Evolutionary conservation across 2,797 vertebrate genomes (phyloP).

Genomic region (Cossypha caffra): DNA sequence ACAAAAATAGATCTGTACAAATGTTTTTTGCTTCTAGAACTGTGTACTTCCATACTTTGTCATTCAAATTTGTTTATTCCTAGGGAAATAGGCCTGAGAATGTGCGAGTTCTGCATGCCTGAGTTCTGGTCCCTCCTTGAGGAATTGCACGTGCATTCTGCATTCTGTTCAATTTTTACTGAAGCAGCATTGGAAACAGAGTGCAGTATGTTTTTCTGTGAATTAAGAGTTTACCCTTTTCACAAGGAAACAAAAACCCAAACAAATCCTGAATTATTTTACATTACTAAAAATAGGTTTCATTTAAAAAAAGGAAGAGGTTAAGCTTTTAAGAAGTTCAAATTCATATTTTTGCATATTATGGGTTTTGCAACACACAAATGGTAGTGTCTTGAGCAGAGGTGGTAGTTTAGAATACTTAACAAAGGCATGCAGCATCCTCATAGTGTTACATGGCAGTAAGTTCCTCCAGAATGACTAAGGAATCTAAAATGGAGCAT

Average conservation of each 20-base stretch:
- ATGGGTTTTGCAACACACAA: neutral
- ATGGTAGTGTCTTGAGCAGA: neutral
- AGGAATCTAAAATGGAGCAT: neutral
- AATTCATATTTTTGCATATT: neutral
- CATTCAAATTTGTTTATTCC: neutral
- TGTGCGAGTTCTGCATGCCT: neutral
- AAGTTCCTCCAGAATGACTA: neutral
- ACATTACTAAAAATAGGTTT: neutral
- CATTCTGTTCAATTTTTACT: neutral
- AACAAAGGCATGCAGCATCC: neutral
- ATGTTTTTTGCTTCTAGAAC: neutral
- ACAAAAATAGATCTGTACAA: neutral
- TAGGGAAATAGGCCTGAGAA: neutral
- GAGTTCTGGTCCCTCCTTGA: neutral
- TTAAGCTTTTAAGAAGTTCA: neutral
- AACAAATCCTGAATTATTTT: neutral
- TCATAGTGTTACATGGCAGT: neutral
- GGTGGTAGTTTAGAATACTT: neutral
- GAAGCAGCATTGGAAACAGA: neutral
- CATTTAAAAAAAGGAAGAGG: neutral
- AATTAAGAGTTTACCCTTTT: neutral
- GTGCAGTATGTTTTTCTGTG: neutral
- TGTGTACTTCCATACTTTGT: neutral
- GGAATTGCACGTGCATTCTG: neutral
- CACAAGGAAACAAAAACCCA: neutral